Evolutionary conservation across 2,113 vertebrate genomes (phyloP).

Genomic region (Sinosuthora webbiana): DNA sequence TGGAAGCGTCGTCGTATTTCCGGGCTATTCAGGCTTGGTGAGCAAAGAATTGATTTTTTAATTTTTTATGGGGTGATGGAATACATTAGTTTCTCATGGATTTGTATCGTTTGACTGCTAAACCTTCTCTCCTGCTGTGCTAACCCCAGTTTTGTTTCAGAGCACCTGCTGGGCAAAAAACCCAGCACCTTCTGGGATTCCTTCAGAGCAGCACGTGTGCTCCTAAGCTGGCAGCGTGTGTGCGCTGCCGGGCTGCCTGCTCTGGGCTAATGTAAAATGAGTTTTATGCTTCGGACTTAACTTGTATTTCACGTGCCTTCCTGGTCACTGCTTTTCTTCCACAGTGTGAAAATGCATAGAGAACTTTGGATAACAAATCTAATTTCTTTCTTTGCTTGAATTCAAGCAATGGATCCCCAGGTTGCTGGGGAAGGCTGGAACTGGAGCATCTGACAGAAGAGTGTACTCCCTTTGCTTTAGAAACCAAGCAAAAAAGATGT

Average conservation of each 20-base stretch:
- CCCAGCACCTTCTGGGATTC: neutral
- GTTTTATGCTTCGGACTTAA: neutral
- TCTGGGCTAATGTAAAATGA: neutral
- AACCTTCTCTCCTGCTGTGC: neutral
- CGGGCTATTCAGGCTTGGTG: neutral
- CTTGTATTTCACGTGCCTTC: neutral
- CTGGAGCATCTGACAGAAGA: neutral
- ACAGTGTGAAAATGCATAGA: neutral
- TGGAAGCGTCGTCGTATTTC: neutral
- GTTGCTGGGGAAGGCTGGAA: neutral
- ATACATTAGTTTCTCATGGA: neutral
- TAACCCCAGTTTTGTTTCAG: neutral
- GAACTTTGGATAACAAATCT: neutral
- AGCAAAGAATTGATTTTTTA: neutral
- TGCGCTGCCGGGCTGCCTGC: accelerated
- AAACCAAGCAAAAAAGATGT: neutral
- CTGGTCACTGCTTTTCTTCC: neutral
- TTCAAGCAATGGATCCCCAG: neutral
- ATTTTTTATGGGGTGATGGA: neutral
- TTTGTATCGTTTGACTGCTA: neutral
- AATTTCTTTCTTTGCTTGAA: neutral
- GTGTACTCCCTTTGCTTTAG: neutral
- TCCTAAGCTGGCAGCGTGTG: neutral
- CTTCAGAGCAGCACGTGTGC: neutral
- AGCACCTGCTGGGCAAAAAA: neutral